Evolutionary conservation across 2,888 invertebrate species (phyloP).

Genomic region (Heliconius erato): DNA sequence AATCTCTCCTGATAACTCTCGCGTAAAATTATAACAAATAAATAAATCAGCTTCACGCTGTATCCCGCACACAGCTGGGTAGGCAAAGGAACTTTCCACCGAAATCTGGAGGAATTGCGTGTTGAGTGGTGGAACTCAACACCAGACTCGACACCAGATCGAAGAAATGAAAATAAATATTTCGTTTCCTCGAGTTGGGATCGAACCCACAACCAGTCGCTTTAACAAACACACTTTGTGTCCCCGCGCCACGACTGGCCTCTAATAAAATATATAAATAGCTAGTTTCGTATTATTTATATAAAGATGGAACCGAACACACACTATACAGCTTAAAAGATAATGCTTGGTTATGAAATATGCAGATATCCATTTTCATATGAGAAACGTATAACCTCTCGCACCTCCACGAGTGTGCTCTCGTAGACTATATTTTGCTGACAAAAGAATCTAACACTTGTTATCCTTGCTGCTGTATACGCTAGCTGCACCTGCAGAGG

Average conservation of each 20-base stretch:
- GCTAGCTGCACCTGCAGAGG: neutral
- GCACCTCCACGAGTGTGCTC: neutral
- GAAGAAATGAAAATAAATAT: no score
- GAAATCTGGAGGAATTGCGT: no score
- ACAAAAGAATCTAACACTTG: conserved; percentile 5
- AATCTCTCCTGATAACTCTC: neutral
- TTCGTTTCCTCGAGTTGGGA: no score
- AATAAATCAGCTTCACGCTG: no score
- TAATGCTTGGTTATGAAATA: neutral
- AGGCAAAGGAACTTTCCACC: no score
- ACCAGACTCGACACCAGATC: no score
- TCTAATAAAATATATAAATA: neutral
- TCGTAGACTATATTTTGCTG: conserved; percentile 2
- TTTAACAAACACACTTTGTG: no score
- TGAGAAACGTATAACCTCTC: neutral
- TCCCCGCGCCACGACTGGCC: no score
- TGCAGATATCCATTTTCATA: neutral
- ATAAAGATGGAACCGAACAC: neutral
- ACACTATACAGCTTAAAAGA: neutral
- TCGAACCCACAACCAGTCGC: no score
- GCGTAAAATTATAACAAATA: neutral
- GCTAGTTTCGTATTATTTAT: neutral
- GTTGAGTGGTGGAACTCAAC: no score
- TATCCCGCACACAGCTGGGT: no score
- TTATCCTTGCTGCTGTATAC: neutral